Evolutionary conservation across 2,797 vertebrate species (phyloP).

Genomic region (Gymnoscopelus braueri): DNA sequence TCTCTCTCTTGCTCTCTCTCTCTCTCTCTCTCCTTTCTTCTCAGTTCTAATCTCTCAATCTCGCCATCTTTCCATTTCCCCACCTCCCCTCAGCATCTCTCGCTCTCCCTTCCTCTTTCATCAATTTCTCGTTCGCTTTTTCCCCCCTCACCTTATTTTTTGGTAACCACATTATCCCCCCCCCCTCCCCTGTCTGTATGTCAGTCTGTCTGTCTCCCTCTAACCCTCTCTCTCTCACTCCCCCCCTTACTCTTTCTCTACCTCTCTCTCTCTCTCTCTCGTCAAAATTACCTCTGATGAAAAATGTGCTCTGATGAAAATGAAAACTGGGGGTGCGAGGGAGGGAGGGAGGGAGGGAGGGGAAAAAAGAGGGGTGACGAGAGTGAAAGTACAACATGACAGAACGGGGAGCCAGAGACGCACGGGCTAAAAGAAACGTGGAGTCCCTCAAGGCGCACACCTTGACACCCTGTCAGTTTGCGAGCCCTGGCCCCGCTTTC

Average conservation of each 20-base stretch:
- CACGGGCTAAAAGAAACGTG: slow-evolving; percentile 15
- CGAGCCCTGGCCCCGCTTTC: not conserved
- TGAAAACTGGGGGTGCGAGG: not conserved
- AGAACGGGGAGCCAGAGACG: slow-evolving; percentile 28
- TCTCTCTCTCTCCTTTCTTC: slow-evolving; percentile 27
- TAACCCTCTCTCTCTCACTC: not conserved
- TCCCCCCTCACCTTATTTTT: slow-evolving; percentile 6
- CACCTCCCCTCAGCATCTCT: not conserved
- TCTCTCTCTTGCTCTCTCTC: not conserved
- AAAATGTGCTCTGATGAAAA: slow-evolving; percentile 9
- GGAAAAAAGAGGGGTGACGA: slow-evolving; percentile 7
- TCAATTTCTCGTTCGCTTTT: not conserved
- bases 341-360: not conserved
- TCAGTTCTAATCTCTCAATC: slow-evolving; percentile 56
- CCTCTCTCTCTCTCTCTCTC: slow-evolving; percentile 12
- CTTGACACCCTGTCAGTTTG: slow-evolving; percentile 18
- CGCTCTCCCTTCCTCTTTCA: not conserved
- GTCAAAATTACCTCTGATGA: slow-evolving; percentile 44
- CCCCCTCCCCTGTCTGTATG: too few relatives aligned
- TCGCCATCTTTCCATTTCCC: slow-evolving; percentile 9
- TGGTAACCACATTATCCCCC: slow-evolving; percentile 28
- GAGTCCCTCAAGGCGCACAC: slow-evolving; percentile 4
- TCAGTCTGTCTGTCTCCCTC: slow-evolving; percentile 13
- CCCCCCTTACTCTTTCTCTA: not conserved
- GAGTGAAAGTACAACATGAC: slow-evolving; percentile 35